Conservation (phyloP, 37 sponge, comb jelly and placozoan genomes). For the Cladorhizidae sp. region DNA sequence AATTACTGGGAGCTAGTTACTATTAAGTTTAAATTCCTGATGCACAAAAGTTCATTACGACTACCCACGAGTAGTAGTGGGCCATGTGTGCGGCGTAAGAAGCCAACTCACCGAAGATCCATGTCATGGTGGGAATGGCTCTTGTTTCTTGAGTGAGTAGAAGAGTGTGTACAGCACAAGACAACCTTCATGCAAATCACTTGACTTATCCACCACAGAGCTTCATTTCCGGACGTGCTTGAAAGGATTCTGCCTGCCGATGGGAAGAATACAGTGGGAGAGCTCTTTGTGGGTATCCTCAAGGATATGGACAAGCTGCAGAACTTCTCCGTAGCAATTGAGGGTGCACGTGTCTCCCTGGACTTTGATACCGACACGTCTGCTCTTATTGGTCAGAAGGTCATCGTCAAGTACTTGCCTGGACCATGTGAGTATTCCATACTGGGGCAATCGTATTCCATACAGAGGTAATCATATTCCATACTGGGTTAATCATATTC, state of each 20-base stretch:
- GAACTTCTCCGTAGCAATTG: conserved; percentile 42
- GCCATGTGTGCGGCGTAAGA: neutral
- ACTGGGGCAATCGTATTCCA: neutral
- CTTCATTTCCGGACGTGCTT: conserved; percentile 41
- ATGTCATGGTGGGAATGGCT: neutral
- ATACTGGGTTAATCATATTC: neutral
- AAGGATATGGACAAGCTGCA: conserved; percentile 23
- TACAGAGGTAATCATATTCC: neutral
- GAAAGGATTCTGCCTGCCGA: conserved; percentile 62
- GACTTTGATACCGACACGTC: conserved; percentile 31
- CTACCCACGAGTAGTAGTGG: too few species aligned
- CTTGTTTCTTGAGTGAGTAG: too few species aligned
- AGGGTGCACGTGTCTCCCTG: conserved; percentile 48
- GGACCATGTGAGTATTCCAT: conserved; percentile 28
- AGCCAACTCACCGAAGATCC: too few species aligned
- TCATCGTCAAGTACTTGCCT: conserved; percentile 42
- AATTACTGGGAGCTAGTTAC: too few species aligned
- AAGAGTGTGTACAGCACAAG: neutral
- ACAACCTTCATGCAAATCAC: neutral
- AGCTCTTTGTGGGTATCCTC: conserved; percentile 26
- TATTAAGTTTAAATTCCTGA: too few species aligned
- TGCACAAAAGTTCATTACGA: too few species aligned
- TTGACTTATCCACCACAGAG: conserved; percentile 10
- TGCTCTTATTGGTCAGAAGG: conserved; percentile 47
- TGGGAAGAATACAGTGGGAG: conserved; percentile 29